Evolutionary conservation across 2,888 invertebrate species (phyloP).

Genomic region (Tuberolachnus salignus): DNA sequence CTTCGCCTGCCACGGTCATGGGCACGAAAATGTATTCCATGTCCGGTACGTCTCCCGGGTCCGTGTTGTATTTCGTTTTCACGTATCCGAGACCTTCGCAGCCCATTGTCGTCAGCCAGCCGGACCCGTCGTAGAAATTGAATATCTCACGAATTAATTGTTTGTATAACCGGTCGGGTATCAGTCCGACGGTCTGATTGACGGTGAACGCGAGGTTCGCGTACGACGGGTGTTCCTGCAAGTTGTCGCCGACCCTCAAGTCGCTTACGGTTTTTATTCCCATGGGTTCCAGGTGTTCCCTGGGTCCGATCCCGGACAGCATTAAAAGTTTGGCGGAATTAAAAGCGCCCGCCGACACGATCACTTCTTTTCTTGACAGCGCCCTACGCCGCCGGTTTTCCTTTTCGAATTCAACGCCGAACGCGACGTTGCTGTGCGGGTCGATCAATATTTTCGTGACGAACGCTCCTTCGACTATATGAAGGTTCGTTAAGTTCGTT

Average conservation of each 20-base stretch:
- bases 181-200: conserved; percentile 64
- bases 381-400: conserved; percentile 64
- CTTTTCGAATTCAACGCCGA: conserved; percentile 67
- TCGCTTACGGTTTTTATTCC: conserved; percentile 68
- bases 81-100: conserved; percentile 65
- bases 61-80: conserved; percentile 62
- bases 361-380: conserved; percentile 71
- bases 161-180: conserved; percentile 61
- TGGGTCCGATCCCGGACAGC: conserved; percentile 75
- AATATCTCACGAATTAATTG: conserved; percentile 57
- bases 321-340: conserved; percentile 82
- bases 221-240: conserved; percentile 66
- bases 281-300: conserved; percentile 66
- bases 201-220: conserved; percentile 73
- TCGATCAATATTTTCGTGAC: conserved; percentile 68
- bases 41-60: conserved; percentile 61
- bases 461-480: conserved; percentile 66
- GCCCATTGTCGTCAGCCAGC: conserved; percentile 63
- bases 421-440: conserved; percentile 64
- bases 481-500: conserved; percentile 67
- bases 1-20: conserved; percentile 59
- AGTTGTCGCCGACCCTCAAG: conserved; percentile 69
- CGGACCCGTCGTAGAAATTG: conserved; percentile 58
- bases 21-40: conserved; percentile 60
- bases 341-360: conserved; percentile 78